Evolutionary conservation across 2,113 vertebrate genomes (phyloP).

Genomic region (Anarhynchus alexandrinus): DNA sequence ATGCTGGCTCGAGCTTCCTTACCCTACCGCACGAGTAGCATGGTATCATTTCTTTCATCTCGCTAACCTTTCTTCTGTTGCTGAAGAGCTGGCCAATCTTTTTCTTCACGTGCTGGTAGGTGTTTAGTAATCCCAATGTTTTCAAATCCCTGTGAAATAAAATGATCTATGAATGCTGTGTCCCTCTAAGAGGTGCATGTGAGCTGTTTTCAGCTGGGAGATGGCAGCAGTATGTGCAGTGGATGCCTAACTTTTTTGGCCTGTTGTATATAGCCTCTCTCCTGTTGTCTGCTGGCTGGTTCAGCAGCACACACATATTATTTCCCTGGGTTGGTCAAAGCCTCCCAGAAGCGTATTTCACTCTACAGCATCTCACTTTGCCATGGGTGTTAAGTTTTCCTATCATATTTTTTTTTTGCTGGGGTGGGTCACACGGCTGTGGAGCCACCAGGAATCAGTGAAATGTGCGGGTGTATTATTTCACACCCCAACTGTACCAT

Average conservation of each 20-base stretch:
- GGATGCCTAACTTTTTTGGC: background rate
- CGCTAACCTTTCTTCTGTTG: background rate
- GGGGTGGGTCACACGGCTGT: background rate
- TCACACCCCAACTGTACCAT: accelerated
- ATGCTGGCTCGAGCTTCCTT: background rate
- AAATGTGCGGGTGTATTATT: background rate
- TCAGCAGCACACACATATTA: background rate
- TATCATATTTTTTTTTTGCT: background rate
- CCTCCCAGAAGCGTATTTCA: background rate
- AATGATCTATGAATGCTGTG: background rate
- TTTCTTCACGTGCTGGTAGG: background rate
- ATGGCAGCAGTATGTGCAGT: background rate
- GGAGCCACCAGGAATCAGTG: background rate
- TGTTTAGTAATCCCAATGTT: background rate
- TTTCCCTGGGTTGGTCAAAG: background rate
- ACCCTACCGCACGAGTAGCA: background rate
- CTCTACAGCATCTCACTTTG: background rate
- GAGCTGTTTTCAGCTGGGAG: background rate
- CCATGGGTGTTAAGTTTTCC: background rate
- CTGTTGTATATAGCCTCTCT: background rate
- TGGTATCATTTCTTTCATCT: background rate
- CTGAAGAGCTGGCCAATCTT: background rate
- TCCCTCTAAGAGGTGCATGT: background rate
- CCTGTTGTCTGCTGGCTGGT: background rate
- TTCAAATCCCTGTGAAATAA: background rate